Evolutionary conservation across 2,888 invertebrate species (phyloP).

Genomic region (Agrochola macilenta): DNA sequence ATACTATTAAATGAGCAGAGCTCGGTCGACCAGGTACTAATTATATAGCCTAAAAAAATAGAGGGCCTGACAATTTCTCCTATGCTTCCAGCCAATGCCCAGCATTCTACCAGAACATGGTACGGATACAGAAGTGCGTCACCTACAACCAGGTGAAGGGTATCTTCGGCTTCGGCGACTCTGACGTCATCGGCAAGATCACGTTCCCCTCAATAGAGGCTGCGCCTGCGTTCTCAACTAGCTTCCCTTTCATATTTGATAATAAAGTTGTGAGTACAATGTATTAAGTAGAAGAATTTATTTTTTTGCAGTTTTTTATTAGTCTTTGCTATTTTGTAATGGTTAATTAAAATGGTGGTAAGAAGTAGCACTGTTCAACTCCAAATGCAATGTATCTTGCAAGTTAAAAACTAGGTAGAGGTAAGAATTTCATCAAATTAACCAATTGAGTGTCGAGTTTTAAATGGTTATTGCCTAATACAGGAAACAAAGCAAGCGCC

Average conservation of each 20-base stretch:
- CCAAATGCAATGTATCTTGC: background rate
- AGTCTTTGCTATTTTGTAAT: background rate
- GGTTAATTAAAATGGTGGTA: background rate
- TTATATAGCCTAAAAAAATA: background rate
- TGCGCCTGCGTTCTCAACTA: slow-evolving; percentile 97
- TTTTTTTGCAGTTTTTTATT: background rate
- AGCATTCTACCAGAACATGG: slow-evolving; percentile 98
- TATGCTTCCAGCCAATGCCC: slow-evolving; percentile 93
- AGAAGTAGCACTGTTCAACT: too few species aligned
- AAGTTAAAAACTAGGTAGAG: background rate
- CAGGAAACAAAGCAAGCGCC: too few species aligned
- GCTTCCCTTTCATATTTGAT: slow-evolving; percentile 97
- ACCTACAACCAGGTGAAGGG: slow-evolving; percentile 99
- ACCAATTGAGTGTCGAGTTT: background rate
- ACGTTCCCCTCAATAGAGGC: slow-evolving; percentile 99
- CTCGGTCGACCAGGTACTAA: too few species aligned
- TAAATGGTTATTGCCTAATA: background rate
- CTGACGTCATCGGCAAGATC: slow-evolving; percentile 99
- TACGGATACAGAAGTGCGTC: slow-evolving; percentile 97
- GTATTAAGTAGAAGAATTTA: background rate
- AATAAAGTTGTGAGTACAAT: slow-evolving; percentile 92
- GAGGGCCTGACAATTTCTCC: background rate
- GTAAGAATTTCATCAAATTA: too few species aligned
- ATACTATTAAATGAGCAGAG: too few species aligned
- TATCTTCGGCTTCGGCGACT: slow-evolving; percentile 99